phyloP scores from a whole-genome alignment of 2,797 vertebrate species.

The Pangasius larnaudii region DNA sequence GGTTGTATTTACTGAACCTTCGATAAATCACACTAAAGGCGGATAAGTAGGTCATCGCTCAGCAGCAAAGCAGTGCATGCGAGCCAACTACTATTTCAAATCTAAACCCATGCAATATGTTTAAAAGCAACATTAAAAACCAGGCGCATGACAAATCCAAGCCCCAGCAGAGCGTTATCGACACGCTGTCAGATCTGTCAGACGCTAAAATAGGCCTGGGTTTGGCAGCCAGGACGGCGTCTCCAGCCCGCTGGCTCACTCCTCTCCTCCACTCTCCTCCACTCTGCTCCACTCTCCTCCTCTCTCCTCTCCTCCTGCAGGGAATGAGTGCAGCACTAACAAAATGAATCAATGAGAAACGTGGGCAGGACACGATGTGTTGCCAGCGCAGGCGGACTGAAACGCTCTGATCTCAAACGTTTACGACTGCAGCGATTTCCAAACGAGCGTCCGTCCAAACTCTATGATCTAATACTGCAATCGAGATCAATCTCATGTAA shows the following conservation, averaged over 20 bases:
- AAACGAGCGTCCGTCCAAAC: background rate
- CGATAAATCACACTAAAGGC: background rate
- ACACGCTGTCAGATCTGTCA: constrained; percentile 41
- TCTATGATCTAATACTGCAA: background rate
- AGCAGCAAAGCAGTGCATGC: background rate
- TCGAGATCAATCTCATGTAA: too few species aligned
- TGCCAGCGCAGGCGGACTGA: constrained; percentile 46
- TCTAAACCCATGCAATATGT: constrained; percentile 30
- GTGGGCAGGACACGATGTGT: constrained; percentile 49
- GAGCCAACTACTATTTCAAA: background rate
- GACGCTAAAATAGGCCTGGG: constrained; percentile 28
- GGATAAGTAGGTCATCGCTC: background rate
- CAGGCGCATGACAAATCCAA: background rate
- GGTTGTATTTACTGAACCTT: background rate
- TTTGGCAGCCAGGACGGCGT: constrained; percentile 39
- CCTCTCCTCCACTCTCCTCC: background rate
- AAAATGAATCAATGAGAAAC: constrained; percentile 63
- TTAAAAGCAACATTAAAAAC: constrained; percentile 37
- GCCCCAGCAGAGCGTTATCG: constrained; percentile 30
- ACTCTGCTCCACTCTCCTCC: background rate
- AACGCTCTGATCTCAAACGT: constrained; percentile 39
- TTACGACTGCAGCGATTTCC: constrained; percentile 10
- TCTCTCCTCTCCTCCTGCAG: constrained; percentile 33
- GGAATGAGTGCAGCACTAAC: constrained; percentile 58
- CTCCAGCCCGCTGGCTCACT: constrained; percentile 21